phyloP scores from a whole-genome alignment of 2,797 vertebrate species.

The Leucoraja ocellata region DNA sequence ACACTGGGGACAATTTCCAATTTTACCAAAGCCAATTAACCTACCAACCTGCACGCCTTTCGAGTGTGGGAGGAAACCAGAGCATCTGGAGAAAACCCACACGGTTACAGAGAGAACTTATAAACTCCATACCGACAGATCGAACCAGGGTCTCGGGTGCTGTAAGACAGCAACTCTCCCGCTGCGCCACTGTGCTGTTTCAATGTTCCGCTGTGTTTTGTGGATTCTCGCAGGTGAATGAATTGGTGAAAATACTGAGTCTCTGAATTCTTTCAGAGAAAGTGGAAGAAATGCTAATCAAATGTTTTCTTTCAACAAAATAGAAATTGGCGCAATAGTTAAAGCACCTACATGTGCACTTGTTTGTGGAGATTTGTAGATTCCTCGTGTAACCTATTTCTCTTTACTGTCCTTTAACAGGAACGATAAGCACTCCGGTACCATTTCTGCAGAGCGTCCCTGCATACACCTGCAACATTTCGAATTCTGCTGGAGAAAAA shows the following conservation, averaged over 20 bases:
- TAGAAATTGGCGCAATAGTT: neutral
- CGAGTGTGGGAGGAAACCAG: no score
- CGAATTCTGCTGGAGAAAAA: conserved; percentile 74
- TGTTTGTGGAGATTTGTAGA: neutral
- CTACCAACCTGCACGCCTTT: no score
- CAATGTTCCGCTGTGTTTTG: neutral
- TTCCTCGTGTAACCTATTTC: neutral
- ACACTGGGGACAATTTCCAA: no score
- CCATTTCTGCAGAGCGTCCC: conserved; percentile 86
- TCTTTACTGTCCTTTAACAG: conserved; percentile 53
- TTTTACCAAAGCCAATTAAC: no score
- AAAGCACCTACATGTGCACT: neutral
- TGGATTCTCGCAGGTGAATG: neutral
- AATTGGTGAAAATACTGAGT: neutral
- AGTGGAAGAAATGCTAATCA: neutral
- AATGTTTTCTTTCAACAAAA: neutral
- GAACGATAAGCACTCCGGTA: conserved; percentile 73
- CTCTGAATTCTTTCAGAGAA: no score
- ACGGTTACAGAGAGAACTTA: no score
- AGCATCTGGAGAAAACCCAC: no score
- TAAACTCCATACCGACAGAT: no score
- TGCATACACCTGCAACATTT: conserved; percentile 74
- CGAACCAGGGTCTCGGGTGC: no score
- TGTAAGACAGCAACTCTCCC: no score
- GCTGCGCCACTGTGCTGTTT: no score